These are phyloP conservation scores for Porites lobata DNA, from an alignment of 92 coral and sea anemone genomes.

Conservation along the genomic window DNA sequence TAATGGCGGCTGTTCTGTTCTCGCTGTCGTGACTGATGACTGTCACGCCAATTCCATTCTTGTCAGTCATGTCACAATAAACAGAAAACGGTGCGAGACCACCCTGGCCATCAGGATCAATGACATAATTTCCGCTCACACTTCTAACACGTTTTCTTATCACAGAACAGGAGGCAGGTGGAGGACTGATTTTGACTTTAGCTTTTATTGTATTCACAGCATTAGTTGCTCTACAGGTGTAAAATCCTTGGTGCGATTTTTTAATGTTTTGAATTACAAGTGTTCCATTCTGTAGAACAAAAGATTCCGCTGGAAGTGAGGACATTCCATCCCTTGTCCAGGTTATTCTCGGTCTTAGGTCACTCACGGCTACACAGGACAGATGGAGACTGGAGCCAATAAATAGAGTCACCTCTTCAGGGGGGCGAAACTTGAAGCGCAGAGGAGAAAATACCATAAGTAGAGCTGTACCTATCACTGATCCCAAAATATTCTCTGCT, in stretches of 20 bases:
- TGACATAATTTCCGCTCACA: constrained; percentile 52
- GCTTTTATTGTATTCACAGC: constrained; percentile 39
- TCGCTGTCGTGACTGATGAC: constrained; percentile 76
- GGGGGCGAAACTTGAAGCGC: constrained; percentile 33
- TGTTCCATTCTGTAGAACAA: constrained; percentile 53
- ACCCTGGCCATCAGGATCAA: constrained; percentile 67
- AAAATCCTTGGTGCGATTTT: constrained; percentile 26
- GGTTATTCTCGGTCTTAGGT: constrained; percentile 11
- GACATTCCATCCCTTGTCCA: constrained; percentile 38
- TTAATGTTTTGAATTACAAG: constrained; percentile 28
- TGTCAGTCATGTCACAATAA: constrained; percentile 73
- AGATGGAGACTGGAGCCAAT: constrained; percentile 3
- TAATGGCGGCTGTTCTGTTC: background rate
- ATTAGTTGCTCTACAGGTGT: constrained; percentile 61
- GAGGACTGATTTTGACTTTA: constrained; percentile 15
- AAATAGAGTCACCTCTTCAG: background rate
- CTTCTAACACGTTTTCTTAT: background rate
- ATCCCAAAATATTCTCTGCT: constrained; percentile 41
- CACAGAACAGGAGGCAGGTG: constrained; percentile 24
- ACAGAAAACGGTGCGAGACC: constrained; percentile 57
- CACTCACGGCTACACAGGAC: constrained; percentile 37
- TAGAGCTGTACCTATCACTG: constrained; percentile 11
- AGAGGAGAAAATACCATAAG: constrained; percentile 40
- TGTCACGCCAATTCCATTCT: constrained; percentile 73
- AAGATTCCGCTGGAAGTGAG: constrained; percentile 9